Conservation (phyloP, 2,797 vertebrate genomes). For the Enteromius trimaculatus region DNA sequence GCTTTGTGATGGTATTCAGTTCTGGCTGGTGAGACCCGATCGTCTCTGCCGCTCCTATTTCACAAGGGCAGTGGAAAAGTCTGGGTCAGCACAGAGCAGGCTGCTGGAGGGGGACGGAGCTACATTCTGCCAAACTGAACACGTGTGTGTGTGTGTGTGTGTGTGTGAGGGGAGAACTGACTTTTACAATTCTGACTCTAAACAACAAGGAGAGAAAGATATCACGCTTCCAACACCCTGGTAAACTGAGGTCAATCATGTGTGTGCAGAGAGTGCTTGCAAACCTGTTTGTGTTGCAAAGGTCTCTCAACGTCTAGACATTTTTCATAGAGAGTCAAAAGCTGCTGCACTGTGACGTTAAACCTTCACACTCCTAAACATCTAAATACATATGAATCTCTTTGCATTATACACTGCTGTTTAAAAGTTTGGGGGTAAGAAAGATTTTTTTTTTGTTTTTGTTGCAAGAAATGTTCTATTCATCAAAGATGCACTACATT, state of each 20-base stretch:
- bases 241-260: conserved; percentile 27
- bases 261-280: conserved; percentile 4
- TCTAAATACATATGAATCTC: neutral
- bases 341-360: neutral
- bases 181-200: conserved; percentile 22
- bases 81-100: conserved; percentile 75
- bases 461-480: neutral
- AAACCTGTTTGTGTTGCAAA: conserved; percentile 36
- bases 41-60: conserved; percentile 75
- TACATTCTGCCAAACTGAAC: neutral
- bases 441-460: neutral
- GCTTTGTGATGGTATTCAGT: conserved; percentile 62
- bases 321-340: conserved; percentile 18
- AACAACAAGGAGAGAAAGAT: conserved; percentile 24
- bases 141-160: conserved; percentile 18
- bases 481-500: neutral
- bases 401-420: neutral
- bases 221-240: neutral
- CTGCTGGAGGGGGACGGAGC: conserved; percentile 29
- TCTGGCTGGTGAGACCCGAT: conserved; percentile 67
- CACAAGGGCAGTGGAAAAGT: conserved; percentile 80
- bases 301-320: conserved; percentile 30
- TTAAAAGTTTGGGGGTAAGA: neutral
- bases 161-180: neutral
- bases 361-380: conserved; percentile 1